phyloP scores from a whole-genome alignment of 2,888 invertebrate genomes.

The Rutpela maculata region DNA sequence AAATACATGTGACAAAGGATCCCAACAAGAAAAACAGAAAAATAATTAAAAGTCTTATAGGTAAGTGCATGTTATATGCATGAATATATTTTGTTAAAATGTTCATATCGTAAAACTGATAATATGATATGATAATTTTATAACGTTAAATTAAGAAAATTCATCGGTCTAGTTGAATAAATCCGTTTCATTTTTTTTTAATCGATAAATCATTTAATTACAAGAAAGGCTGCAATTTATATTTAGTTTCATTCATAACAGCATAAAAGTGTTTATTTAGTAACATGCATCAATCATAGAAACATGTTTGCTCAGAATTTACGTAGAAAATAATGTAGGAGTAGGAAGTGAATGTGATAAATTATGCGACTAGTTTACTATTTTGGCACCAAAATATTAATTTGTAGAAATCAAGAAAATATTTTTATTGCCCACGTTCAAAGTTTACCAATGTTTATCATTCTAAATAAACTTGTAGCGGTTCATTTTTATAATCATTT shows the following conservation, averaged over 20 bases:
- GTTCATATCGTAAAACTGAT: too few relatives aligned
- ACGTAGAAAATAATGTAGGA: not conserved
- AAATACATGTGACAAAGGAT: too few relatives aligned
- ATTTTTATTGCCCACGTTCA: not conserved
- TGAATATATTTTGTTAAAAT: too few relatives aligned
- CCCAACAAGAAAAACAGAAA: too few relatives aligned
- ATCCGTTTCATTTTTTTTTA: too few relatives aligned
- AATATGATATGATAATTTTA: too few relatives aligned
- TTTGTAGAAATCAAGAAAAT: slow-evolving; percentile 7
- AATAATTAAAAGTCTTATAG: too few relatives aligned
- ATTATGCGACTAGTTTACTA: not conserved
- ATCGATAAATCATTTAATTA: too few relatives aligned
- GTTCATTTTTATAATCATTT: not conserved
- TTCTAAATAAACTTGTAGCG: not conserved
- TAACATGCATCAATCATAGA: not conserved
- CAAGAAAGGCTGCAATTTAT: not conserved
- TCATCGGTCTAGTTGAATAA: too few relatives aligned
- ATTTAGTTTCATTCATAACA: not conserved
- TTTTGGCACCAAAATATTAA: not conserved
- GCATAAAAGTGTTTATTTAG: not conserved
- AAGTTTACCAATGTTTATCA: not conserved
- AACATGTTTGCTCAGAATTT: not conserved
- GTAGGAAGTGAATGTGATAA: not conserved
- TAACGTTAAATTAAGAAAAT: too few relatives aligned
- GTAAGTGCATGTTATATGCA: too few relatives aligned